Base-by-base conservation (phyloP, 2,113 vertebrate genomes). In the Isichthys henryi region DNA sequence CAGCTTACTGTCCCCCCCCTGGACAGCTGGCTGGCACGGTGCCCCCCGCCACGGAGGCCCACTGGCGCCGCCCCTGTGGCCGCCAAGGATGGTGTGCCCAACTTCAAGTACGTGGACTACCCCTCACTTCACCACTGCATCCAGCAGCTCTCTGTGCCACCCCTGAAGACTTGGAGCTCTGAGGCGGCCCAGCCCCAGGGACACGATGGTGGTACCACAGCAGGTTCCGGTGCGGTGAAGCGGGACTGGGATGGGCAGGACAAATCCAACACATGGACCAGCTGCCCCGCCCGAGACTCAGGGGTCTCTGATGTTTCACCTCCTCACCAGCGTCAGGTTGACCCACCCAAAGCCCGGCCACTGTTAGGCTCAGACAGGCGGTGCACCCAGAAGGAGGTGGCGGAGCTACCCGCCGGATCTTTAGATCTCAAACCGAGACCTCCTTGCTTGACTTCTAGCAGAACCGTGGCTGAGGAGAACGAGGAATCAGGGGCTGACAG, bases 111-210 rank as follows among this genome's bases (percentile, higher is more conserved):
- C 1, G 92, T 93, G 48, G 93, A 93, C 62, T 93, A 93, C 49
- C 93, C 93, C 52, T 93, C 93, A 49, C 92, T 93, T 31, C 91
- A 93, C 87, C 92, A 93, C 89, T 93, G 93, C 92, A 93, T 93
- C 89, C 92, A 92, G 87, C 93, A 92, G 89, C 89, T 93, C n/a
- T 92, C 93, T 5, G 93, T 93, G 88, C 93, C 93, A 7, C 93
- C 93, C n/a, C 31, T 92, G 87, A 92, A 93, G 90, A 93, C 90
- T 88, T 93, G 93, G 93, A 93, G 92, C 52, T 90, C 89, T 23
- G 90, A 90, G 11, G 53, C 92, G 58, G 70, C 86, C 80, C 35
- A 84, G 88, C 58, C 77, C 80, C 62, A 56, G 49, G 85, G 87
- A 80, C 2, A 87, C 17, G 53, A 45, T 43, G 35, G 43, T 1